Evolutionary conservation across 2,797 vertebrate genomes (phyloP), one percentile per base, ranked within the genome.

Genomic region (Alca torda): DNA sequence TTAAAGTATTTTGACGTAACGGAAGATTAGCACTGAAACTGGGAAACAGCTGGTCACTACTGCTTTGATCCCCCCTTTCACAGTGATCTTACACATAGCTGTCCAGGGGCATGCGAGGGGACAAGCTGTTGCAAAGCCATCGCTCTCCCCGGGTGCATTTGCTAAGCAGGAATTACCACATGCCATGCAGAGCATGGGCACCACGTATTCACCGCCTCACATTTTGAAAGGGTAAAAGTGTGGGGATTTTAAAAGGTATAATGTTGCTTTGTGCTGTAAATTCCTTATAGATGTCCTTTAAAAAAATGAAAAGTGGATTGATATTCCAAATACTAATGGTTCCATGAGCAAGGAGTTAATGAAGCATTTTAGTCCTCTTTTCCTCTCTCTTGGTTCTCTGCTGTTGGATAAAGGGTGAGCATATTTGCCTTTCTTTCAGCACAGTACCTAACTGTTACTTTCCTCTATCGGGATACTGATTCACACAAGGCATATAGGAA

Each of bases 61-160:
- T 95, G 54, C 50, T 73, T 67, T 54, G 33, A 25, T 65, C 6
- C 20, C 21, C 18, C 51, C 39, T 81, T 67, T 64, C 50, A 30
- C 70, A 53, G 54, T 9, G 39, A 24, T 63, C 26, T 72, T 54
- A 31, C 43, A 53, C 0, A 2, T 18, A 72, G 65, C 41, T 78
- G 59, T 56, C 53, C 51, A 39, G 59, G 46, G 48, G 2, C 53
- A 31, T 0, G 11, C 0, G 4, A 63, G 35, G 9, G 39, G 35
- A 82, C 64, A 82, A 67, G 48, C 46, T 35, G 18, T 35, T 51
- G 41, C 59, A 87, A 88, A 92, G 70, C 46, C 63, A 37, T 24
- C 0, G 0, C 45, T 64, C 48, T 74, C n/a, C 56, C 20, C 3
- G 0, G 5, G 17, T 35, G 16, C 43, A 4, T 39, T 67, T 30